Evolutionary conservation across 2,797 vertebrate genomes (phyloP).

Genomic region (Notoglanidium macrostoma): DNA sequence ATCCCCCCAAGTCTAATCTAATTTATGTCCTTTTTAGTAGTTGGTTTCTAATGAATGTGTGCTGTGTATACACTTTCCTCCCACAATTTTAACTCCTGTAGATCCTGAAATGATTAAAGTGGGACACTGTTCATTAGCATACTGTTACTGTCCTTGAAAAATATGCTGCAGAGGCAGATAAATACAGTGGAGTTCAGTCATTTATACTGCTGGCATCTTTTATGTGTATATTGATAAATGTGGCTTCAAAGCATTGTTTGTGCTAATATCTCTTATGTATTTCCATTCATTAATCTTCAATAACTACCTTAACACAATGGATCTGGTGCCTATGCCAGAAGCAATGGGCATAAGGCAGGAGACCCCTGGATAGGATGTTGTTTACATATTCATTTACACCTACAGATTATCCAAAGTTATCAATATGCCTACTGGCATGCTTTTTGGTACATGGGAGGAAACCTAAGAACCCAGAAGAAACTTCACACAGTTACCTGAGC

Average conservation of each 20-base stretch:
- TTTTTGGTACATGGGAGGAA: not conserved
- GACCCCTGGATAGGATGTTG: not conserved
- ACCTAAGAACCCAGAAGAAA: not conserved
- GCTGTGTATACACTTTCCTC: not conserved
- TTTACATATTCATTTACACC: not conserved
- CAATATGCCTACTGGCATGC: not conserved
- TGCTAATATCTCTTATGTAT: conserved; percentile 25
- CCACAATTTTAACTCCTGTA: not conserved
- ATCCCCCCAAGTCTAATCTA: not conserved
- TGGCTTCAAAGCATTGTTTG: conserved; percentile 26
- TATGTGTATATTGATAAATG: conserved; percentile 26
- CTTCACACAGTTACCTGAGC: not conserved
- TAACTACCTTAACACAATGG: not conserved
- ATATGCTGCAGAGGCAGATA: conserved; percentile 12
- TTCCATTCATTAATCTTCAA: not conserved
- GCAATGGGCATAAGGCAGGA: not conserved
- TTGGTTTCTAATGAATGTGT: not conserved
- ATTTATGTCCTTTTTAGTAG: not conserved
- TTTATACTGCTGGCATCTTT: not conserved
- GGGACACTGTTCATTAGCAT: conserved; percentile 23
- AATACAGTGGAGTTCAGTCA: not conserved
- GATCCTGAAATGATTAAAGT: conserved; percentile 26
- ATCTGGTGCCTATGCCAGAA: not conserved
- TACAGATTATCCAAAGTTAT: not conserved
- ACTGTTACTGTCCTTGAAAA: conserved; percentile 25